A percentile compares a stretch with the other conserved stretches of the same genome.
Evolutionary conservation across 2,797 vertebrate genomes (phyloP).

Genomic region (Pseudomugil tenellus): DNA sequence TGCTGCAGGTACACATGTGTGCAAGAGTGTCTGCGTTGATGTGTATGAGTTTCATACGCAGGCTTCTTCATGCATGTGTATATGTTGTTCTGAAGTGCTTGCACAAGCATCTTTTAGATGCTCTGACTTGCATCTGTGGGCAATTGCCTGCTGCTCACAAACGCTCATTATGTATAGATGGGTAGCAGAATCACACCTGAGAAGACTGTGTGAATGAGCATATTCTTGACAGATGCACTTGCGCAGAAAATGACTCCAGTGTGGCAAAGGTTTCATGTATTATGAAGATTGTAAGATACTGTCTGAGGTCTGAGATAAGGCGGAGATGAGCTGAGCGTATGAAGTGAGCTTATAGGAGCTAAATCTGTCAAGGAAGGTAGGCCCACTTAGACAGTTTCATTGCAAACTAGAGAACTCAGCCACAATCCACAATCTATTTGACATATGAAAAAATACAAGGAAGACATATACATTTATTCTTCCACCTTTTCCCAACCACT

Average conservation of each 20-base stretch:
- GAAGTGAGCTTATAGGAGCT: conserved; percentile 13
- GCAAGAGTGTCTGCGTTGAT: neutral
- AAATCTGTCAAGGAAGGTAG: conserved; percentile 10
- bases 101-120: conserved; percentile 36
- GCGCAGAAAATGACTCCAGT: conserved; percentile 38
- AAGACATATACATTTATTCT: neutral
- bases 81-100: conserved; percentile 37
- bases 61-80: conserved; percentile 29
- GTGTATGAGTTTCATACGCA: conserved; percentile 5
- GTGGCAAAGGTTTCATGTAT: conserved; percentile 30
- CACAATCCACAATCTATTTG: neutral
- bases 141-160: conserved; percentile 33
- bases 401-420: neutral
- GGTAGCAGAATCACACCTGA: conserved; percentile 25
- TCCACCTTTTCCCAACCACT: neutral
- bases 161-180: conserved; percentile 37
- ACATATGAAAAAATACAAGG: neutral
- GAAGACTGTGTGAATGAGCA: conserved; percentile 26
- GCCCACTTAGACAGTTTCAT: neutral
- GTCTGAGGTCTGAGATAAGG: conserved; percentile 28
- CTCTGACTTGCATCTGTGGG: conserved; percentile 29
- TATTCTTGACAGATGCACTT: conserved; percentile 40
- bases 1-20: conserved; percentile 9
- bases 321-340: conserved; percentile 15
- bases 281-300: conserved; percentile 23